Conservation (phyloP, 2,888 invertebrate species). For the Leptura quadrifasciata region DNA sequence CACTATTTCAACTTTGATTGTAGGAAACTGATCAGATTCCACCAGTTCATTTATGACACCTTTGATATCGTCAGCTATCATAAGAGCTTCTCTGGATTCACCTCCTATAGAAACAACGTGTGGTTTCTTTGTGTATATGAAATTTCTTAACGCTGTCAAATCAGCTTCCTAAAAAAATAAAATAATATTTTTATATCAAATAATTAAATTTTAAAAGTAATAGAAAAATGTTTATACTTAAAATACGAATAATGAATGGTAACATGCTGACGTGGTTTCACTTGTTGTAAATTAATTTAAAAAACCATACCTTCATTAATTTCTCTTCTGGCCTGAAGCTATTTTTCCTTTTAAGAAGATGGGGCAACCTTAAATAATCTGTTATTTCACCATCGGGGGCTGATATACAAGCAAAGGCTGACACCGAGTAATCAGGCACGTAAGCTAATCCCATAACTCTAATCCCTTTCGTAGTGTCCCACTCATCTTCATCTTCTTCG, state of each 20-base stretch:
- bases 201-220: too few species aligned
- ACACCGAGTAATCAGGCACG: slow-evolving; percentile 88
- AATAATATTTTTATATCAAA: too few species aligned
- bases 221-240: too few species aligned
- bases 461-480: slow-evolving; percentile 89
- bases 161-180: slow-evolving; percentile 76
- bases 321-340: slow-evolving; percentile 83
- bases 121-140: slow-evolving; percentile 93
- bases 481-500: slow-evolving; percentile 94
- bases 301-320: slow-evolving; percentile 70
- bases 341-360: slow-evolving; percentile 89
- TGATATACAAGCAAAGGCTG: slow-evolving; percentile 91
- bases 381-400: slow-evolving; percentile 94
- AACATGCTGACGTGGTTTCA: too few species aligned
- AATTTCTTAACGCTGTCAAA: slow-evolving; percentile 82
- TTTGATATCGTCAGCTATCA: slow-evolving; percentile 86
- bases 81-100: slow-evolving; percentile 91
- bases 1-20: slow-evolving; percentile 91
- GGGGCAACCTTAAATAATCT: slow-evolving; percentile 91
- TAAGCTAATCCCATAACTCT: slow-evolving; percentile 93
- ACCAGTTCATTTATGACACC: slow-evolving; percentile 84
- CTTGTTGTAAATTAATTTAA: background rate
- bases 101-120: slow-evolving; percentile 90
- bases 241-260: too few species aligned
- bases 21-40: slow-evolving; percentile 90